These are phyloP conservation scores for Rhopalosiphum nymphaeae DNA, from an alignment of 2,888 invertebrate species.

Conservation along the genomic window DNA sequence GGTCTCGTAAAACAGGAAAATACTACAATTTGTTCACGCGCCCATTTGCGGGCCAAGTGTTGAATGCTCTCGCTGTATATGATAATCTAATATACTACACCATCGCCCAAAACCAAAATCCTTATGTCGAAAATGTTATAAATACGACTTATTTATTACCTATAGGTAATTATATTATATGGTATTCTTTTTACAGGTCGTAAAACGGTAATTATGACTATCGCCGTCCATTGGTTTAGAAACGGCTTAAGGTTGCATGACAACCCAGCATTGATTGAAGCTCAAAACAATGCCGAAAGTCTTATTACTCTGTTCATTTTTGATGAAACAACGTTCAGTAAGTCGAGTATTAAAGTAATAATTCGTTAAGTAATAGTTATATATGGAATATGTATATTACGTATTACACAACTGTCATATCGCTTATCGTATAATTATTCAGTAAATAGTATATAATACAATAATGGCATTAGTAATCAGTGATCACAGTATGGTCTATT, in stretches of 20 bases:
- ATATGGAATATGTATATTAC: neutral
- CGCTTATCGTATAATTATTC: neutral
- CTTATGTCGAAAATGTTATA: neutral
- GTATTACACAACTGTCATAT: neutral
- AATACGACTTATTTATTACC: neutral
- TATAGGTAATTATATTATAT: neutral
- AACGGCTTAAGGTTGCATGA: conserved; percentile 68
- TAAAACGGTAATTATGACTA: conserved; percentile 22
- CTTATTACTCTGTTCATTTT: conserved; percentile 80
- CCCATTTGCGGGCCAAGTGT: neutral
- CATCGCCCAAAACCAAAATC: neutral
- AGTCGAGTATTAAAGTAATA: conserved; percentile 69
- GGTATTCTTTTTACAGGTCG: neutral
- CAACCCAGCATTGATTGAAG: conserved; percentile 74
- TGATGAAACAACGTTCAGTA: conserved; percentile 74
- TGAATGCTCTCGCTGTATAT: neutral
- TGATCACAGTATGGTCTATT: neutral
- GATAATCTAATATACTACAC: neutral
- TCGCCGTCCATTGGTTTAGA: conserved; percentile 67
- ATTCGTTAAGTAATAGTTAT: neutral
- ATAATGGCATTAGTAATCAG: neutral
- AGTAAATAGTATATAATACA: neutral
- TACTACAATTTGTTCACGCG: neutral
- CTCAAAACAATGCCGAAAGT: conserved; percentile 71
- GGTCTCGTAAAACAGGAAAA: neutral